These are phyloP conservation scores for Falco naumanni DNA, from an alignment of 2,797 vertebrate species.

Conservation along the genomic window DNA sequence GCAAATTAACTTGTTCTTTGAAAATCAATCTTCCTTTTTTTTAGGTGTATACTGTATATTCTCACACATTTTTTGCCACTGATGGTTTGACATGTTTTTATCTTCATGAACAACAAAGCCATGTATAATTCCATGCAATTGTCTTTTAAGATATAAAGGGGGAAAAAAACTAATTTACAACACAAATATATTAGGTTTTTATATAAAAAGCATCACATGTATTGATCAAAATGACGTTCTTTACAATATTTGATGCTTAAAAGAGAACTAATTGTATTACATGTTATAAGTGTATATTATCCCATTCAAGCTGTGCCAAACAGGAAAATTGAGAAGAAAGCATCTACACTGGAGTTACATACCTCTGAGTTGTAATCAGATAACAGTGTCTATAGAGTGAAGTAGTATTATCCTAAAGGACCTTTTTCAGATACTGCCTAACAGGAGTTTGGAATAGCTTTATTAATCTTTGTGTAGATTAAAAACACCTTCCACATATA, in stretches of 20 bases:
- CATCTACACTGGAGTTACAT: conserved; percentile 44
- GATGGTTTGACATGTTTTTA: conserved; percentile 74
- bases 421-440: not conserved
- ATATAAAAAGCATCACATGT: conserved; percentile 71
- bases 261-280: conserved; percentile 73
- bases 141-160: conserved; percentile 73
- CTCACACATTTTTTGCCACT: conserved; percentile 63
- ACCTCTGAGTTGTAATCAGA: conserved; percentile 36
- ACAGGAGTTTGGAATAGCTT: conserved; percentile 3
- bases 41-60: conserved; percentile 60
- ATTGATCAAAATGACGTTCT: conserved; percentile 78
- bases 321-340: conserved; percentile 70
- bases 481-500: not conserved
- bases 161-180: conserved; percentile 72
- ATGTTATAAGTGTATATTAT: conserved; percentile 71
- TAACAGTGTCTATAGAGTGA: not conserved
- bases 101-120: conserved; percentile 72
- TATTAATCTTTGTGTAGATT: conserved; percentile 39
- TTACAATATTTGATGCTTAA: conserved; percentile 73
- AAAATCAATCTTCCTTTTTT: conserved; percentile 68
- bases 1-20: conserved; percentile 74
- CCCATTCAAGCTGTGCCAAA: conserved; percentile 72
- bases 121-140: conserved; percentile 72
- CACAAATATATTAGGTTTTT: conserved; percentile 73
- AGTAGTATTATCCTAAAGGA: not conserved